Conservation (phyloP, 2,888 invertebrate genomes). For the Allophyes oxyacanthae region DNA sequence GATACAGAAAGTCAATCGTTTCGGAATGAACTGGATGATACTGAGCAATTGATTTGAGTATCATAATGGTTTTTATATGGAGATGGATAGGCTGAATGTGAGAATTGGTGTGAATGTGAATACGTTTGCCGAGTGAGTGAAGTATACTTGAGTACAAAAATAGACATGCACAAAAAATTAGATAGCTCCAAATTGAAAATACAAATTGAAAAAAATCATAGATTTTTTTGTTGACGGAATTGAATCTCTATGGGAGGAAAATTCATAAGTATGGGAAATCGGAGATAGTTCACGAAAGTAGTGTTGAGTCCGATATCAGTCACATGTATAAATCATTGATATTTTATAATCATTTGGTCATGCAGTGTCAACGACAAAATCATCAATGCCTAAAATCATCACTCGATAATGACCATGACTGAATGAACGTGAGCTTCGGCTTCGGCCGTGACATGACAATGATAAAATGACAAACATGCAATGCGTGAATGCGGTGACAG, state of each 20-base stretch:
- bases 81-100: slow-evolving; percentile 58
- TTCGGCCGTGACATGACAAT: too few species aligned
- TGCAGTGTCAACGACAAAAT: too few species aligned
- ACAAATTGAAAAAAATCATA: background rate
- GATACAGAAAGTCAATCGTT: slow-evolving; percentile 35
- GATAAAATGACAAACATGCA: too few species aligned
- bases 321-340: too few species aligned
- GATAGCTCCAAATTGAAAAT: background rate
- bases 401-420: too few species aligned
- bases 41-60: slow-evolving; percentile 67
- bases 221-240: background rate
- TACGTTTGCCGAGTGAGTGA: slow-evolving; percentile 42
- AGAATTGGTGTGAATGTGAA: slow-evolving; percentile 51
- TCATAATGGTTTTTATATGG: slow-evolving; percentile 68
- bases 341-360: too few species aligned
- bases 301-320: too few species aligned
- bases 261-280: too few species aligned
- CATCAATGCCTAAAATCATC: too few species aligned
- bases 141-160: background rate
- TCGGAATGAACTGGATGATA: slow-evolving; percentile 57
- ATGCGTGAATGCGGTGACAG: too few species aligned
- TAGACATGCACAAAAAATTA: background rate
- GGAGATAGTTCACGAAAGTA: too few species aligned
- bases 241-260: background rate
- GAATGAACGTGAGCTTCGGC: too few species aligned